Evolutionary conservation across 2,888 invertebrate species (phyloP).

Genomic region (Ichneumon xanthorius): DNA sequence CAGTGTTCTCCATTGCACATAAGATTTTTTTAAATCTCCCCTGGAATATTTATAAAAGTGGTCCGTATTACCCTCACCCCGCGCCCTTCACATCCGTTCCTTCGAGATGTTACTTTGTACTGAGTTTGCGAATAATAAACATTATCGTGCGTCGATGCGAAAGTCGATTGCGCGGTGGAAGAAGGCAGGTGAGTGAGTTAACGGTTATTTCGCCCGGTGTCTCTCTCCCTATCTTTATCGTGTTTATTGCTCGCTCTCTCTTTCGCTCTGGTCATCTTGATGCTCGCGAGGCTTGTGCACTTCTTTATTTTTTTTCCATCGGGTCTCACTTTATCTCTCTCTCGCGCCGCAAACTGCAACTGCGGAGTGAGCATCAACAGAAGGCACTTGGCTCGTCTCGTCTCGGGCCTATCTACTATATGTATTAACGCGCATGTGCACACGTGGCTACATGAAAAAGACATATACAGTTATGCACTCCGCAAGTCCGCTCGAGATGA

Average conservation of each 20-base stretch:
- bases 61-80: too few relatives aligned
- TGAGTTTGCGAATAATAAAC: conserved; percentile 15
- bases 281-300: conserved; percentile 58
- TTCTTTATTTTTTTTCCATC: conserved; percentile 51
- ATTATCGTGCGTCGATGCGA: conserved; percentile 20
- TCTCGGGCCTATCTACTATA: conserved; percentile 41
- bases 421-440: conserved; percentile 62
- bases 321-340: conserved; percentile 2
- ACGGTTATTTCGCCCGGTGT: conserved; percentile 49
- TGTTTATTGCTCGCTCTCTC: conserved; percentile 53
- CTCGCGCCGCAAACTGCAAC: conserved; percentile 45
- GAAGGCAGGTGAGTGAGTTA: conserved; percentile 41
- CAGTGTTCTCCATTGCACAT: too few relatives aligned
- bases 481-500: conserved; percentile 68
- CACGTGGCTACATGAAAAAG: conserved; percentile 70
- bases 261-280: conserved; percentile 38
- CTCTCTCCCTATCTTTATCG: conserved; percentile 30
- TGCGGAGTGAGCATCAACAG: conserved; percentile 32
- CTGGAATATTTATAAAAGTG: too few relatives aligned
- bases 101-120: background rate
- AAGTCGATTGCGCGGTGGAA: conserved; percentile 32
- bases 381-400: conserved; percentile 30
- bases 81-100: too few relatives aligned
- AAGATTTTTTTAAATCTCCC: too few relatives aligned
- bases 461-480: conserved; percentile 81